Conservation (phyloP, 2,888 invertebrate genomes). For the Pseudococcus jackbeardsleyi region DNA sequence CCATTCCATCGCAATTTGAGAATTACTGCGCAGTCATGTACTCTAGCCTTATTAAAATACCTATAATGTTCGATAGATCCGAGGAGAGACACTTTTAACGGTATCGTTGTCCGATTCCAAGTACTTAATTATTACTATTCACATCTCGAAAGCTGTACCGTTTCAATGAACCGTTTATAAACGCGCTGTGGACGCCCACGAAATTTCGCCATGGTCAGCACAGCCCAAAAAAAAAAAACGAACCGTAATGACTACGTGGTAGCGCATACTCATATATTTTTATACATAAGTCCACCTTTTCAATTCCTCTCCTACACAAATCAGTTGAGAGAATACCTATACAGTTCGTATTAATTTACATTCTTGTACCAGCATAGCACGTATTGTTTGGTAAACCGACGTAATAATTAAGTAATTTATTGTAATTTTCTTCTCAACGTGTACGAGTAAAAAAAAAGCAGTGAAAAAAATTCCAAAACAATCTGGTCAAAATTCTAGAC, state of each 20-base stretch:
- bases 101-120: slow-evolving; percentile 29
- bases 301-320: not conserved
- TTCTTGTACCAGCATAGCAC: not conserved
- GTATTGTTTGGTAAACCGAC: slow-evolving; percentile 8
- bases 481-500: slow-evolving; percentile 1
- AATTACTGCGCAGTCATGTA: slow-evolving; percentile 7
- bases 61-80: not conserved
- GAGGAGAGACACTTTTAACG: slow-evolving; percentile 16
- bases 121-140: slow-evolving; percentile 39
- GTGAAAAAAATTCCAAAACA: not conserved
- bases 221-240: not conserved
- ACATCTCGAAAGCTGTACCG: slow-evolving; percentile 32
- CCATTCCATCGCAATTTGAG: not conserved
- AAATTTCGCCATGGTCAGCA: slow-evolving; percentile 16
- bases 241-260: slow-evolving; percentile 17
- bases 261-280: slow-evolving; percentile 6
- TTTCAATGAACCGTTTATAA: slow-evolving; percentile 27
- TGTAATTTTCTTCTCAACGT: not conserved
- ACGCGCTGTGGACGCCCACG: slow-evolving; percentile 14
- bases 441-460: too few relatives aligned
- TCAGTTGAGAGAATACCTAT: not conserved
- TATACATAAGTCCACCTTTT: not conserved
- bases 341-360: not conserved
- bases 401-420: slow-evolving; percentile 7
- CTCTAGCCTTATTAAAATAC: not conserved